Evolutionary conservation across 2,797 vertebrate species (phyloP).

Genomic region (Melanotaenia parkinsoni): DNA sequence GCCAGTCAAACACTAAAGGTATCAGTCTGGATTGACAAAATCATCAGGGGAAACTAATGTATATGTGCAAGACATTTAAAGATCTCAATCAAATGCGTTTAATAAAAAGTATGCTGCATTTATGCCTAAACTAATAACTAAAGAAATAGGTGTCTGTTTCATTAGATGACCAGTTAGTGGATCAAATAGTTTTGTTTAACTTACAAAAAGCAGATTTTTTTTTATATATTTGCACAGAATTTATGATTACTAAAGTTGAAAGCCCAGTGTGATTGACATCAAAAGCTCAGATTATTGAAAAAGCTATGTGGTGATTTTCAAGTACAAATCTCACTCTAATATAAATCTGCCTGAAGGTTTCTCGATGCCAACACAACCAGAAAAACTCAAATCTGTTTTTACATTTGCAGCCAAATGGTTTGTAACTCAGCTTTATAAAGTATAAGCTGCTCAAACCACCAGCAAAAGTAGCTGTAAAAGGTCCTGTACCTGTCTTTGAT

Average conservation of each 20-base stretch:
- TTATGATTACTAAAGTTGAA: background rate
- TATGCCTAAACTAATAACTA: background rate
- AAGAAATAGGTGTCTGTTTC: background rate
- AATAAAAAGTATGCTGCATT: background rate
- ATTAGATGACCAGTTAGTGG: background rate
- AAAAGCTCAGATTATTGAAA: too few species aligned
- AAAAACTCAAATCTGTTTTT: background rate
- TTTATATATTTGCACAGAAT: background rate
- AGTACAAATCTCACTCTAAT: background rate
- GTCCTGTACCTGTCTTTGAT: slow-evolving; percentile 89
- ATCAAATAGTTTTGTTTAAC: background rate
- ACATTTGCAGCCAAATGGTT: too few species aligned
- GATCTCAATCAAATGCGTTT: background rate
- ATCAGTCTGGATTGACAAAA: background rate
- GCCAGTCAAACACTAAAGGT: background rate
- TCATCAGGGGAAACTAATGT: background rate
- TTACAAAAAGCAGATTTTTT: background rate
- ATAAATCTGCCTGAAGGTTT: background rate
- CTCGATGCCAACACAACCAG: background rate
- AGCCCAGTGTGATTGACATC: background rate
- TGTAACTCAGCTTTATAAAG: background rate
- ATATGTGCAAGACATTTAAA: background rate
- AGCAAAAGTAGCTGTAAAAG: too few species aligned
- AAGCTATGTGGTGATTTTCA: too few species aligned
- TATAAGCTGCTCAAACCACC: background rate